Percentiles rank a stretch among this genome's conserved stretches.
These are phyloP conservation scores for Lucinisca nassula DNA, from an alignment of 2,888 invertebrate genomes.

Conservation along the genomic window DNA sequence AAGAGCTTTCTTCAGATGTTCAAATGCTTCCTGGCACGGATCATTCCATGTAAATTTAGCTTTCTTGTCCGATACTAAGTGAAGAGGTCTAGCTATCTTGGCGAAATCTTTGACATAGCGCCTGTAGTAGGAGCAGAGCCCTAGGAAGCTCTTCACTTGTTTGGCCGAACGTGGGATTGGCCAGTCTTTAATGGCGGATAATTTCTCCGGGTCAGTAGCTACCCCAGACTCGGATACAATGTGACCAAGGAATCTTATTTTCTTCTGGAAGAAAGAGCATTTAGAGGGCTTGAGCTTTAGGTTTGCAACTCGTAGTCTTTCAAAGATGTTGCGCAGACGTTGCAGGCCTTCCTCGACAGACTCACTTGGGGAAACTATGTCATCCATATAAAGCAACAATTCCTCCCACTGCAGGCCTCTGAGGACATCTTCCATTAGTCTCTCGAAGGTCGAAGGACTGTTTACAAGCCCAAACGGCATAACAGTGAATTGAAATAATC, in stretches of 20 bases:
- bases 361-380: conserved; percentile 57
- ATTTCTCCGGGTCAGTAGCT: conserved; percentile 54
- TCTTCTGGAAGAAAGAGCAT: conserved; percentile 52
- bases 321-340: conserved; percentile 41
- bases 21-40: conserved; percentile 27
- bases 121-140: conserved; percentile 52
- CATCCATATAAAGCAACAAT: conserved; percentile 65
- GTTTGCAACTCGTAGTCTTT: conserved; percentile 40
- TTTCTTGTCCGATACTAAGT: conserved; percentile 28
- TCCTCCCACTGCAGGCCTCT: conserved; percentile 50
- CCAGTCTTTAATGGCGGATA: conserved; percentile 49
- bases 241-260: conserved; percentile 57
- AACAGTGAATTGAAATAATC: conserved; percentile 75
- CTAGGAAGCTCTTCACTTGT: conserved; percentile 44
- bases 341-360: conserved; percentile 28
- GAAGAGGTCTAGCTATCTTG: conserved; percentile 42
- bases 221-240: conserved; percentile 54
- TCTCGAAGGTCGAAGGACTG: conserved; percentile 70
- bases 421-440: conserved; percentile 68
- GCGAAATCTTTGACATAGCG: conserved; percentile 51
- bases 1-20: conserved; percentile 16
- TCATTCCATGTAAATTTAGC: conserved; percentile 14
- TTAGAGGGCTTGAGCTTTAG: conserved; percentile 65
- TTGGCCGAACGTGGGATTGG: conserved; percentile 29
- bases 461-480: conserved; percentile 76